Conservation (phyloP, 2,797 vertebrate species). For the Ibycter americanus region DNA sequence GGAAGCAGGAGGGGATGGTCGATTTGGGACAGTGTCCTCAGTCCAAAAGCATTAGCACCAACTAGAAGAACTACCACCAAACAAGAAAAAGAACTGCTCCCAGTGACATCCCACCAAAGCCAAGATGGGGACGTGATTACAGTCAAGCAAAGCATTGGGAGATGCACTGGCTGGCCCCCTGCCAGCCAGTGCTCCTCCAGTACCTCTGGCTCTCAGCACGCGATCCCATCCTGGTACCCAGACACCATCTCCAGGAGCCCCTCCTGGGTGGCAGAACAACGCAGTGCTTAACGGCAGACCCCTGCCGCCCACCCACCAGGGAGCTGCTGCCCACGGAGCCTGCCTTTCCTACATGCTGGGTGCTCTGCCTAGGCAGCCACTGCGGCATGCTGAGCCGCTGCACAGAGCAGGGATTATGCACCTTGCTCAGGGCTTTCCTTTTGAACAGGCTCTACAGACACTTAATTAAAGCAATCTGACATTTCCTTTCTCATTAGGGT, state of each 20-base stretch:
- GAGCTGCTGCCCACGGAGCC: not conserved
- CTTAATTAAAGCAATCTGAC: not conserved
- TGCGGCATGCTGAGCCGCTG: rapidly evolving
- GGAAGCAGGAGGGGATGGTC: not conserved
- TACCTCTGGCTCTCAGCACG: constrained; percentile 45
- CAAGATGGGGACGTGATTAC: not conserved
- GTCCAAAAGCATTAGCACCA: not conserved
- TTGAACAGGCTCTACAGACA: not conserved
- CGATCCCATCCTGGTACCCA: not conserved
- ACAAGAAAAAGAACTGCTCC: not conserved
- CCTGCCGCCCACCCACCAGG: rapidly evolving
- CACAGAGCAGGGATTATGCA: not conserved
- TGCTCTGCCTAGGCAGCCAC: not conserved
- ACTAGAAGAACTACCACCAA: not conserved
- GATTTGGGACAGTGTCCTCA: not conserved
- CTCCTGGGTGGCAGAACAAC: constrained; percentile 62
- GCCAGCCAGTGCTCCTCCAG: not conserved
- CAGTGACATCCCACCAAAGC: not conserved
- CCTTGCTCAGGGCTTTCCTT: not conserved
- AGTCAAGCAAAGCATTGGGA: not conserved
- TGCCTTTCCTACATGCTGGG: rapidly evolving
- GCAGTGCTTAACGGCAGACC: not conserved
- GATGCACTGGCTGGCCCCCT: rapidly evolving
- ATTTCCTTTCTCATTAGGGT: not conserved
- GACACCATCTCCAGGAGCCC: not conserved